Conservation (phyloP, 1,140 invertebrate species). For the Anthonomus grandis region DNA sequence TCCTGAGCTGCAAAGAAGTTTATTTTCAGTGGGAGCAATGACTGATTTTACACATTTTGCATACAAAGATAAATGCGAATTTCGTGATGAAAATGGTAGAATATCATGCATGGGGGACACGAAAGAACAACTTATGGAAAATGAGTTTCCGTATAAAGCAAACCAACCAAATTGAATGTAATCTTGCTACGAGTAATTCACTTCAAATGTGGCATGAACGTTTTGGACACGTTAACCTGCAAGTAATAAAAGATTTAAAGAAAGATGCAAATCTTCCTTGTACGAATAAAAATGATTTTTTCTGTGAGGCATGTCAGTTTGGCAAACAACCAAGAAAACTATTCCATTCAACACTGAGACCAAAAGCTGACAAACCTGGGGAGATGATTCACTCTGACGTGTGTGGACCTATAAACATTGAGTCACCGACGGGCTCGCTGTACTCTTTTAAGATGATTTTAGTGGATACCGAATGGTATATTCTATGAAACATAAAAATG, state of each 20-base stretch:
- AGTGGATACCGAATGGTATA: conserved; percentile 46
- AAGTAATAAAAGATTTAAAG: background rate
- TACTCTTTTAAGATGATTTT: conserved; percentile 50
- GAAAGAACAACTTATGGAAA: conserved; percentile 19
- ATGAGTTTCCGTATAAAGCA: conserved; percentile 11
- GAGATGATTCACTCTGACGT: conserved; percentile 48
- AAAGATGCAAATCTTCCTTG: no score
- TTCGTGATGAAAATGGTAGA: conserved; percentile 17
- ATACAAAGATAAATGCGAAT: conserved; percentile 18
- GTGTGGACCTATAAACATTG: conserved; percentile 44
- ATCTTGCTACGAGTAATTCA: conserved; percentile 1
- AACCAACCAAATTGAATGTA: conserved; percentile 4
- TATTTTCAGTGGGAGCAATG: conserved; percentile 26
- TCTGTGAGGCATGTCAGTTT: conserved; percentile 46
- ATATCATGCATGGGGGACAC: conserved; percentile 12
- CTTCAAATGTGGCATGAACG: conserved; percentile 46
- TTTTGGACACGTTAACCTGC: conserved; percentile 47
- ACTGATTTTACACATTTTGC: conserved; percentile 19
- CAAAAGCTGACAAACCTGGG: conserved; percentile 21
- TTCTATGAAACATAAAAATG: conserved; percentile 48
- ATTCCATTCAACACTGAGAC: conserved; percentile 9
- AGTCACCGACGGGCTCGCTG: conserved; percentile 46
- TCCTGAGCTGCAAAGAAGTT: conserved; percentile 8
- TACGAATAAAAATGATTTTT: conserved; percentile 8
- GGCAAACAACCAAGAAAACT: conserved; percentile 36